phyloP scores from a whole-genome alignment of 2,113 vertebrate species.

The Mungos mungo region DNA sequence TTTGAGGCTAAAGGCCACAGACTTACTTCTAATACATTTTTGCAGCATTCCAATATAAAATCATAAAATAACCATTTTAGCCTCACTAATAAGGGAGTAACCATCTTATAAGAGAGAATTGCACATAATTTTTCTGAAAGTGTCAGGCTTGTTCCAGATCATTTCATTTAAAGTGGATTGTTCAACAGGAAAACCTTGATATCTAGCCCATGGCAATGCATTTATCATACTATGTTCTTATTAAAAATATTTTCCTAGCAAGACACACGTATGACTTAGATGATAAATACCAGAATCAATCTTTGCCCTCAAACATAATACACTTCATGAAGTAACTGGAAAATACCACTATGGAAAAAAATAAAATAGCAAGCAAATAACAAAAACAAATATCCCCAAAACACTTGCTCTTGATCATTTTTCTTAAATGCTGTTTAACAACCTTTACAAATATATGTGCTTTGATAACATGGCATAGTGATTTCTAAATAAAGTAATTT shows the following conservation, averaged over 20 bases:
- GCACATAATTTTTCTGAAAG: background rate
- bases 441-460: background rate
- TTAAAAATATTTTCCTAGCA: slow-evolving; percentile 45
- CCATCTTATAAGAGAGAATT: background rate
- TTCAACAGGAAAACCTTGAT: background rate
- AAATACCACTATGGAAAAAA: background rate
- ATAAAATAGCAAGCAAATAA: background rate
- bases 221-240: slow-evolving; percentile 18
- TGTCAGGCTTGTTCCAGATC: background rate
- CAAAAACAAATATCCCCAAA: background rate
- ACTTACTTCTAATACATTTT: background rate
- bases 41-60: background rate
- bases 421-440: background rate
- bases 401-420: background rate
- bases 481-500: background rate
- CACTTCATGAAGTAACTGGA: background rate
- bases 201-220: background rate
- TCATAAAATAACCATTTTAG: background rate
- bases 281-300: slow-evolving; percentile 32
- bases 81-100: background rate
- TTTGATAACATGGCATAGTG: background rate
- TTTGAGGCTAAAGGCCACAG: background rate
- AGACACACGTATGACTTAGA: background rate
- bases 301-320: background rate
- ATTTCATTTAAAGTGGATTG: slow-evolving; percentile 22